Evolutionary conservation across 2,888 invertebrate genomes (phyloP), one percentile per base, ranked within the genome.

Genomic region (Chesias legatella): DNA sequence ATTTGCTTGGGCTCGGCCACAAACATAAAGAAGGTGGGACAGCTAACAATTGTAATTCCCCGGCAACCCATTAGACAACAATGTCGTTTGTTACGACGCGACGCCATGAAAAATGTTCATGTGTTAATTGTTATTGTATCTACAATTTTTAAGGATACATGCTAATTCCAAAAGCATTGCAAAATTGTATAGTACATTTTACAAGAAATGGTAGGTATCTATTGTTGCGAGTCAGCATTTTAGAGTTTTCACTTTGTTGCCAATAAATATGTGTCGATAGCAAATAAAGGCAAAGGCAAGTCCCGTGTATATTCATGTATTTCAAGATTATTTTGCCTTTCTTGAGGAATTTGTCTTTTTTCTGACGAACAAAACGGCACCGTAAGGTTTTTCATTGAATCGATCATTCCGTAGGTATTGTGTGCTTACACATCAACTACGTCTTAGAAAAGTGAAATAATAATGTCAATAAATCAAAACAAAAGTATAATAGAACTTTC

Each of bases 21-120:
- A 37, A 40, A 46, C 48, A 45, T 34, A 54, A 42, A 41, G 48
- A 40, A 48, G 48, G 48, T 45, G 30, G 22, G 47, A 26, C 38
- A 43, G 35, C 47, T 51, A 48, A 51, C 50, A 48, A 51, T 60
- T 60, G 53, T 45, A 60, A 64, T 65, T 62, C 60, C 60, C 60
- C 36, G 36, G 43, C 53, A 58, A 49, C 43, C 57, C 49, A 50
- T 60, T 63, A 50, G 35, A 43, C 21, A 8, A 37, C 32, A 39
- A 36, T 36, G 32, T 11, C 3, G 24, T 23, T 8, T 22, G 40
- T 42, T 41, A 41, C 22, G 10, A 21, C 40, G 11, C 23, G n/a
- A 23, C 30, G 32, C 24, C 20, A 20, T 6, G 20, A 6, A 20
- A 20, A 20, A 20, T 20, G 6, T 20, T 20, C n/a, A n/a, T n/a